Base-by-base conservation (phyloP, 2,888 invertebrate species). In the Rhyacophila evoluta region DNA sequence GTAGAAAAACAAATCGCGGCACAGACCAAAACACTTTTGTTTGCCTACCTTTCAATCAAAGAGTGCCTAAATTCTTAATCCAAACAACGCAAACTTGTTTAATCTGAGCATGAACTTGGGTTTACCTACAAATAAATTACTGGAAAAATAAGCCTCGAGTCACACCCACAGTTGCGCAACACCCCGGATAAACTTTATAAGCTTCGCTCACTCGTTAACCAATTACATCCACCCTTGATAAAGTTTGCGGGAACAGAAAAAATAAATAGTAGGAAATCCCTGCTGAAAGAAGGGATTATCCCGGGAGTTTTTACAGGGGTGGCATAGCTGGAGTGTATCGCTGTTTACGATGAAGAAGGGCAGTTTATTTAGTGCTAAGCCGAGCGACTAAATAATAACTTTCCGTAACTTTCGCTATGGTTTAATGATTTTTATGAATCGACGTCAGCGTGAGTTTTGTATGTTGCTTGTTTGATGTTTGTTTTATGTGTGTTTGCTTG, bases 201-300 rank as follows among this genome's bases (percentile, higher is more conserved):
- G 80, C 81, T 72, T 41, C 78, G 55, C 72, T 41, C 76, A 75
- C 80, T 81, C 80, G 81, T 81, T 81, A 81, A 81, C 80, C 81
- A 81, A 81, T 81, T 81, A 81, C 77, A 81, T 78, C 79, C 69
- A 75, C 78, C 81, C 74, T 73, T 75, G 76, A 76, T 77, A 75
- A 77, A 76, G 70, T 75, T 75, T 70, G 76, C 68, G 72, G 73
- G 39, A 79, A 79, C 72, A 79, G 70, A 79, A 79, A 79, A 79
- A 79, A 79, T 79, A 79, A 79, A 79, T 77, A 77, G 74, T 77
- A 41, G 39, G 73, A 77, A 79, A 77, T 77, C 79, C 74, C 29
- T 36, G 76, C 76, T 79, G 79, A 79, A 79, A 77, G 79, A 74
- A 76, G 74, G 73, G 76, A 79, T 79, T 79, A 79, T 79, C 79